Percentiles rank a stretch among this genome's conserved stretches.
phyloP scores from a whole-genome alignment of 2,797 vertebrate species.

The Pterois miles region DNA sequence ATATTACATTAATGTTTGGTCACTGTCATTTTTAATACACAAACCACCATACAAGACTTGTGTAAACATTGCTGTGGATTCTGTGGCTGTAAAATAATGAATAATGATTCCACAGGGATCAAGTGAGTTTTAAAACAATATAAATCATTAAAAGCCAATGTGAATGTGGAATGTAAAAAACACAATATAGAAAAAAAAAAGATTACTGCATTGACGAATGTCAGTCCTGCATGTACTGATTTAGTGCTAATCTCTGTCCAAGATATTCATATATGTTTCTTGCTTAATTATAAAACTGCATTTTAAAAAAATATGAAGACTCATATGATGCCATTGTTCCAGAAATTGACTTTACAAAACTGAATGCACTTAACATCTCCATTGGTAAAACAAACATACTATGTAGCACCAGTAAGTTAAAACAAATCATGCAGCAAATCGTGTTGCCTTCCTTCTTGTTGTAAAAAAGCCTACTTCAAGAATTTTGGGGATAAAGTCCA shows the following conservation, averaged over 20 bases:
- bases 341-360: constrained; percentile 70
- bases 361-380: constrained; percentile 71
- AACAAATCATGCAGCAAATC: constrained; percentile 85
- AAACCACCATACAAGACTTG: constrained; percentile 45
- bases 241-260: constrained; percentile 63
- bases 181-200: constrained; percentile 23
- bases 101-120: constrained; percentile 47
- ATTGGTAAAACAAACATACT: constrained; percentile 77
- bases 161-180: constrained; percentile 61
- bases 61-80: constrained; percentile 61
- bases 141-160: constrained; percentile 28
- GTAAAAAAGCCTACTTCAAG: constrained; percentile 77
- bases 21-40: constrained; percentile 55
- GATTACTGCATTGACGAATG: constrained; percentile 44
- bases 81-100: constrained; percentile 56
- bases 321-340: constrained; percentile 38
- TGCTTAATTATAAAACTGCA: constrained; percentile 61
- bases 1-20: constrained; percentile 45
- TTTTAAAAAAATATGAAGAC: constrained; percentile 49
- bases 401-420: constrained; percentile 89
- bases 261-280: constrained; percentile 74
- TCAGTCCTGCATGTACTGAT: constrained; percentile 54
- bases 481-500: constrained; percentile 76
- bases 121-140: constrained; percentile 43
- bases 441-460: constrained; percentile 69